Evolutionary conservation across 2,888 invertebrate species (phyloP), one percentile per base, ranked within the genome.

Genomic region (Caenorhabditis sp.): DNA sequence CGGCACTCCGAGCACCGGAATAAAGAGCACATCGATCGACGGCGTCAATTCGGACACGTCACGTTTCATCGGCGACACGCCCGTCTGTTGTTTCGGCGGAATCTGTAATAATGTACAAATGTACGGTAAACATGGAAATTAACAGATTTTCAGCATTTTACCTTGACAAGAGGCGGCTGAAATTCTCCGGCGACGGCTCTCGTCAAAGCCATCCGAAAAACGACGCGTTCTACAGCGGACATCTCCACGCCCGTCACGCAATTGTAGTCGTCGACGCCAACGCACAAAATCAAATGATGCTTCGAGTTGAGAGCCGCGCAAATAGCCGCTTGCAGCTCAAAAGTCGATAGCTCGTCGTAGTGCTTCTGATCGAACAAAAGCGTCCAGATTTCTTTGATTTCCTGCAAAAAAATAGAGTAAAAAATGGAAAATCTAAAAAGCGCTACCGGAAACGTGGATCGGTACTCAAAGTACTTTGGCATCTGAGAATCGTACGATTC

Each of bases 291-390:
- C 56, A 59, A 13, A 24, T 58, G 43, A 17, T 65, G 66, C 15
- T 63, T 63, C 3, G 76, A 76, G 30, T 76, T 76, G 5, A 76
- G 46, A 13, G 76, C 76, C 1, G 76, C 76, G 22, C 76, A 76
- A 35, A 76, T 71, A 4, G 76, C 26, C 2, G 70, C 70, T 48
- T 76, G 76, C 2, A 76, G 32, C 20, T 76, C 70, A 26, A 53
- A 70, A 2, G 70, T 76, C 2, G 70, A 59, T 58, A 70, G 52
- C 4, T 58, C 35, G 0, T 50, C 26, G 26, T 70, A 65, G 8
- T 68, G 53, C 6, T 53, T 26, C 56, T 75, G 62, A 17, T 62
- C 68, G 43, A 68, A 56, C 2, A 70, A 22, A 13, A 76, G 56
- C 4, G 70, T 65, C 70, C 70, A 76, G 41, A 71, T 71, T 26